Conservation (phyloP, 2,888 invertebrate genomes). For the Rhagonycha lutea region DNA sequence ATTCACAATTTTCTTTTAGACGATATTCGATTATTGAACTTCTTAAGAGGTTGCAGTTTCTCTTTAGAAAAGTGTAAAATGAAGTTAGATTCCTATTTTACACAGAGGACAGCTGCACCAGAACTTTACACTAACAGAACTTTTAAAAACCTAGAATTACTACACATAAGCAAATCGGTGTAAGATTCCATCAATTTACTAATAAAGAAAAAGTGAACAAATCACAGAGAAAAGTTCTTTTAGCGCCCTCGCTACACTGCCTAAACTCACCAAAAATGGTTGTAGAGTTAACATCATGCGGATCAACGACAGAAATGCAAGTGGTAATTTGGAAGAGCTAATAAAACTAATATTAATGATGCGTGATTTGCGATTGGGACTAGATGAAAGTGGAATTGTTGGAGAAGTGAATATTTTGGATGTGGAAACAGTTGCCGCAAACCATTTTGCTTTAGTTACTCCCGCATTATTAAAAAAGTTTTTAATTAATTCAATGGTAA, state of each 20-base stretch:
- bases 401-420: slow-evolving; percentile 84
- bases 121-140: slow-evolving; percentile 82
- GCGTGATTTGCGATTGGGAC: slow-evolving; percentile 77
- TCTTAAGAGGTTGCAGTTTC: slow-evolving; percentile 86
- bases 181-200: slow-evolving; percentile 56
- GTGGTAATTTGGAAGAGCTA: slow-evolving; percentile 73
- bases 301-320: slow-evolving; percentile 70
- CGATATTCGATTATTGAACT: slow-evolving; percentile 78
- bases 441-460: slow-evolving; percentile 83
- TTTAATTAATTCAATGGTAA: slow-evolving; percentile 76
- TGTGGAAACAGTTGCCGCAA: slow-evolving; percentile 76
- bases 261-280: slow-evolving; percentile 80
- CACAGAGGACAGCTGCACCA: slow-evolving; percentile 80
- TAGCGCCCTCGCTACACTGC: slow-evolving; percentile 78
- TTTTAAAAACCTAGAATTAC: slow-evolving; percentile 72
- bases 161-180: slow-evolving; percentile 70
- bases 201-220: too few relatives aligned
- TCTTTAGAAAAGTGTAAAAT: slow-evolving; percentile 83
- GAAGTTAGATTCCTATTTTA: slow-evolving; percentile 87
- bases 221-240: slow-evolving; percentile 24
- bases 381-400: slow-evolving; percentile 79
- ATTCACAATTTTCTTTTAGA: slow-evolving; percentile 50
- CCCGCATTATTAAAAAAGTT: slow-evolving; percentile 83
- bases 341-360: slow-evolving; percentile 86
- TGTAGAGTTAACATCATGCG: slow-evolving; percentile 76